Evolutionary conservation across 2,113 vertebrate species (phyloP).

Genomic region (Noturus placidus): DNA sequence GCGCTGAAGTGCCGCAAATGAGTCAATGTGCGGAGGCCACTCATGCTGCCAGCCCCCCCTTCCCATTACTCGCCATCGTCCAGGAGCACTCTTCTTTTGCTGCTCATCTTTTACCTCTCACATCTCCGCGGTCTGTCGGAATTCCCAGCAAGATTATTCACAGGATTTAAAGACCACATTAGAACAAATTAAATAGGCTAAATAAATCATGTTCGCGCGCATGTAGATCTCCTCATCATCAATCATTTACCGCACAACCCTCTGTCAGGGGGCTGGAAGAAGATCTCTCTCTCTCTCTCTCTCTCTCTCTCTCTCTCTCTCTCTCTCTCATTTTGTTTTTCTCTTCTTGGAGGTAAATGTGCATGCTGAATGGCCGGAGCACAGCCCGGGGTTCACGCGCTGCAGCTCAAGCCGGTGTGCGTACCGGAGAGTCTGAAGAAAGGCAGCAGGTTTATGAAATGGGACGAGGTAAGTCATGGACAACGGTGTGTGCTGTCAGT

Average conservation of each 20-base stretch:
- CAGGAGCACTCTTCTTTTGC: slow-evolving; percentile 50
- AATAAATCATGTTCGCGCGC: slow-evolving; percentile 33
- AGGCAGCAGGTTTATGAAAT: slow-evolving; percentile 91
- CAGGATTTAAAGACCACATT: background rate
- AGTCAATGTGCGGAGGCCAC: slow-evolving; percentile 58
- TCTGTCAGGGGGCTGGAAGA: slow-evolving; percentile 28
- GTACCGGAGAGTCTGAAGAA: slow-evolving; percentile 80
- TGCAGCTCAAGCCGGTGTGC: slow-evolving; percentile 84
- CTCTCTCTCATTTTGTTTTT: background rate
- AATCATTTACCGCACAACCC: slow-evolving; percentile 2
- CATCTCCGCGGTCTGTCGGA: slow-evolving; percentile 29
- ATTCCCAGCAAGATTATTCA: slow-evolving; percentile 14
- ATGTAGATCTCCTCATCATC: slow-evolving; percentile 3
- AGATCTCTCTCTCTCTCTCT: slow-evolving; percentile 45
- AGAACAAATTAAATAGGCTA: too few species aligned
- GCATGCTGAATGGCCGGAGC: slow-evolving; percentile 81
- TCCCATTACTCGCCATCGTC: slow-evolving; percentile 57
- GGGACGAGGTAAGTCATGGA: slow-evolving; percentile 85
- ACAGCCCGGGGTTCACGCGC: slow-evolving; percentile 86
- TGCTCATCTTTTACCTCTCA: slow-evolving; percentile 34
- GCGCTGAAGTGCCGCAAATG: slow-evolving; percentile 51
- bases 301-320: slow-evolving; percentile 36
- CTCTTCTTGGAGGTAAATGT: slow-evolving; percentile 52
- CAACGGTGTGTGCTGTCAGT: background rate
- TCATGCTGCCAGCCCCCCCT: slow-evolving; percentile 42